Conservation (phyloP, 2,113 vertebrate species). For the Enhydra lutris region DNA sequence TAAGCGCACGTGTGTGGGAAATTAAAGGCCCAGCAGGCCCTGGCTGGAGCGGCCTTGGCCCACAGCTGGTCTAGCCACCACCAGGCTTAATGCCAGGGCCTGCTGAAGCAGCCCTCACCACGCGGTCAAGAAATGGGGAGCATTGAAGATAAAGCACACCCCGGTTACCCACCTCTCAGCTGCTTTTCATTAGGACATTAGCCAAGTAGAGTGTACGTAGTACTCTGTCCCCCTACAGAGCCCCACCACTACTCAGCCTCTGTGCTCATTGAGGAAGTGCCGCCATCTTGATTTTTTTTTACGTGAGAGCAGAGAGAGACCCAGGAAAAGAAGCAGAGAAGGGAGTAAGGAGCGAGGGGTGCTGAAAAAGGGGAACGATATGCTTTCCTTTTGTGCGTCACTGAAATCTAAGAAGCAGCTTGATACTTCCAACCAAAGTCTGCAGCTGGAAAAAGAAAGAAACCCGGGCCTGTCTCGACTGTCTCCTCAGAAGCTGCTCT, state of each 20-base stretch:
- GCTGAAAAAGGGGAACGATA: not conserved
- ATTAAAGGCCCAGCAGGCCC: slow-evolving; percentile 23
- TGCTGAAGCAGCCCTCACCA: not conserved
- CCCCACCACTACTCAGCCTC: not conserved
- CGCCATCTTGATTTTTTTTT: slow-evolving; percentile 51
- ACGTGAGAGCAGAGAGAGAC: slow-evolving; percentile 15
- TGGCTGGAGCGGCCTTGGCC: not conserved
- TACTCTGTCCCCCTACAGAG: not conserved
- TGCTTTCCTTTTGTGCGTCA: slow-evolving; percentile 13
- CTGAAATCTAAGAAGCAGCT: slow-evolving; percentile 49
- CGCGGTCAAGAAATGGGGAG: not conserved
- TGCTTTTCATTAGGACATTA: slow-evolving; percentile 7
- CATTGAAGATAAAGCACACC: not conserved
- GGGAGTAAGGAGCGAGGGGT: not conserved
- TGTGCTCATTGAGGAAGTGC: not conserved
- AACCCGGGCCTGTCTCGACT: not conserved
- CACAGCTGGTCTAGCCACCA: not conserved
- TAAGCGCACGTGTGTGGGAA: slow-evolving; percentile 42
- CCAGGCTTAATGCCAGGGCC: not conserved
- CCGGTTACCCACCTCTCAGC: not conserved
- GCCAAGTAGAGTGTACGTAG: not conserved
- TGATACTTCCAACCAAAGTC: not conserved
- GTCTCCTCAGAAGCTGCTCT: slow-evolving; percentile 11
- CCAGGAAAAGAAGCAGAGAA: slow-evolving; percentile 43
- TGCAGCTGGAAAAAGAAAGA: not conserved